A percentile compares a stretch with the other conserved stretches of the same genome.
These are phyloP conservation scores for Lapara coniferarum DNA, from an alignment of 2,888 invertebrate genomes.

Conservation along the genomic window DNA sequence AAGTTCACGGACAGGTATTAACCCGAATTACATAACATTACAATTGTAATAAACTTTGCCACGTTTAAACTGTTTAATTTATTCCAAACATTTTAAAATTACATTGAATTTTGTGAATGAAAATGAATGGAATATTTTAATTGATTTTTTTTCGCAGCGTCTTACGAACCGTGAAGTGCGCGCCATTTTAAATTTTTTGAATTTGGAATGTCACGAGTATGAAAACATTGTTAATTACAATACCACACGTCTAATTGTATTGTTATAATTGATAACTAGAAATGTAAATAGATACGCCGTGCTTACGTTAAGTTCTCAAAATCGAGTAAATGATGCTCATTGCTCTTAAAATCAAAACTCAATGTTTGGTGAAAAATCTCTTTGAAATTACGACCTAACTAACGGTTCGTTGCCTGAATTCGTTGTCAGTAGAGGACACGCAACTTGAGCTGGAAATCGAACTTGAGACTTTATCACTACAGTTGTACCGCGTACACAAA, in stretches of 20 bases:
- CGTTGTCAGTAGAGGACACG: no score
- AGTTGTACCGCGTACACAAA: no score
- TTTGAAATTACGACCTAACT: no score
- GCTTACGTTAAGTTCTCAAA: no score
- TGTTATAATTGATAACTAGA: not conserved
- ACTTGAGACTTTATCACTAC: no score
- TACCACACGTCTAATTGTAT: not conserved
- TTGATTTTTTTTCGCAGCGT: not conserved
- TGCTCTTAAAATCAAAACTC: not conserved
- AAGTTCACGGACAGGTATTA: constrained; percentile 19
- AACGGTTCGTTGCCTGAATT: no score
- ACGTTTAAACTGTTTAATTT: constrained; percentile 6
- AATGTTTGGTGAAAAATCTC: not conserved
- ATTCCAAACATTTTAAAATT: constrained; percentile 14
- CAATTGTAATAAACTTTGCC: constrained; percentile 7
- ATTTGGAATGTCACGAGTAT: not conserved
- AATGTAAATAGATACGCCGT: no score
- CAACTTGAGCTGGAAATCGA: no score
- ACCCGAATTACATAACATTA: constrained; percentile 3
- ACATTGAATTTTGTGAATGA: constrained; percentile 18
- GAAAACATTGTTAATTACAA: not conserved
- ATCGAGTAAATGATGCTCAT: not conserved
- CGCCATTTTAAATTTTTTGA: constrained; percentile 5
- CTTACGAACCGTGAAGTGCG: not conserved
- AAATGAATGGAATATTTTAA: constrained; percentile 16